Conservation (phyloP, 2,797 vertebrate species). For the Acanthurus leucopareius region DNA sequence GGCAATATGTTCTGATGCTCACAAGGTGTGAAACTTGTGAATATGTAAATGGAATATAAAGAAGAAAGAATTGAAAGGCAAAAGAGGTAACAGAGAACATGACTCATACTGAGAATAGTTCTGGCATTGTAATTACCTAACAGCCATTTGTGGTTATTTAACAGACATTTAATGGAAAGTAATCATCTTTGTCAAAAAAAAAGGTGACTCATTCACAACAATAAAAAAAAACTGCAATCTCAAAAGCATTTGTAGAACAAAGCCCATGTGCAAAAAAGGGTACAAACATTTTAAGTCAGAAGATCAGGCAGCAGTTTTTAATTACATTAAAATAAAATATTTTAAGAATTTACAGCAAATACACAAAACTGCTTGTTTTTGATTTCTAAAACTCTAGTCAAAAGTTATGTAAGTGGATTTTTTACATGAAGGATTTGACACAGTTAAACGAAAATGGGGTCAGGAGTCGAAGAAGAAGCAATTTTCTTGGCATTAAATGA, state of each 20-base stretch:
- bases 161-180: not conserved
- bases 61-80: not conserved
- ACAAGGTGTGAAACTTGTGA: not conserved
- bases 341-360: not conserved
- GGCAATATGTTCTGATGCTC: not conserved
- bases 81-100: not conserved
- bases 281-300: not conserved
- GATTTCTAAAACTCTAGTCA: not conserved
- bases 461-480: not conserved
- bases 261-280: not conserved
- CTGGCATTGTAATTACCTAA: not conserved
- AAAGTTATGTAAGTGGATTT: conserved; percentile 5
- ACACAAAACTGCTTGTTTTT: not conserved
- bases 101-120: not conserved
- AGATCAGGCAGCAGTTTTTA: not conserved
- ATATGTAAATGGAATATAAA: not conserved
- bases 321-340: not conserved
- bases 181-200: not conserved
- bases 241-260: conserved; percentile 4
- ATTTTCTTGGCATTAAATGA: not conserved
- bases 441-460: not conserved
- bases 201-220: not conserved
- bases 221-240: not conserved
- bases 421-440: conserved; percentile 12
- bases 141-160: conserved; percentile 11